Percentiles rank a stretch among this genome's conserved stretches.
Evolutionary conservation across 2,113 vertebrate species (phyloP).

Genomic region (Macquaria ambigua): DNA sequence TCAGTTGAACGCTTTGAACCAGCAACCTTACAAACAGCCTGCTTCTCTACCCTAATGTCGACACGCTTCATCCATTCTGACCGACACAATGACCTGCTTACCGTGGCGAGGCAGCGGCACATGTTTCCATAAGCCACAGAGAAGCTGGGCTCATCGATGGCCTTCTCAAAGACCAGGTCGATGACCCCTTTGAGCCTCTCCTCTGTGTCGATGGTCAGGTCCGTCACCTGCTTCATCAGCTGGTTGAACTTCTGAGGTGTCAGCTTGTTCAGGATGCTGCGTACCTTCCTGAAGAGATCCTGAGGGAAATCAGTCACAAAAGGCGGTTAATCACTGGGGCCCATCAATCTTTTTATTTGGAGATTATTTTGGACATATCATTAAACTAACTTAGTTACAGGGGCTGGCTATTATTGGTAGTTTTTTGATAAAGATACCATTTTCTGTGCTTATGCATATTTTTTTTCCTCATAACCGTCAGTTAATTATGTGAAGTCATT

Average conservation of each 20-base stretch:
- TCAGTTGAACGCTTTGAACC: neutral
- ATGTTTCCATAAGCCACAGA: slow-evolving; percentile 98
- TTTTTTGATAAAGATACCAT: neutral
- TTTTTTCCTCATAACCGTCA: neutral
- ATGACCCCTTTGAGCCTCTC: slow-evolving; percentile 98
- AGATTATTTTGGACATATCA: neutral
- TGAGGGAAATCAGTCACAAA: slow-evolving; percentile 56
- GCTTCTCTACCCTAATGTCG: neutral
- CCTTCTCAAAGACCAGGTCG: slow-evolving; percentile 98
- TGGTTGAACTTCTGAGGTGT: slow-evolving; percentile 99
- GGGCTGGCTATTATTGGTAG: too few relatives aligned
- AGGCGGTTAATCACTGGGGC: neutral
- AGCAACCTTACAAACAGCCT: neutral
- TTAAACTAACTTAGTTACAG: too few relatives aligned
- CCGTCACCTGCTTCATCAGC: slow-evolving; percentile 98
- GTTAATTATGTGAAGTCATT: neutral
- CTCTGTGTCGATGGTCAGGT: slow-evolving; percentile 96
- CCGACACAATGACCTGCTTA: slow-evolving; percentile 70
- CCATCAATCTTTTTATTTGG: neutral
- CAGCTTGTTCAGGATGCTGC: slow-evolving; percentile 98
- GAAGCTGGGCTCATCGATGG: slow-evolving; percentile 97
- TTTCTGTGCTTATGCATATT: neutral
- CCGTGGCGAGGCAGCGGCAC: slow-evolving; percentile 96
- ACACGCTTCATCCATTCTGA: neutral
- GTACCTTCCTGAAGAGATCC: slow-evolving; percentile 97